phyloP scores from a whole-genome alignment of 2,888 invertebrate species.

The Chrysolina haemoptera region DNA sequence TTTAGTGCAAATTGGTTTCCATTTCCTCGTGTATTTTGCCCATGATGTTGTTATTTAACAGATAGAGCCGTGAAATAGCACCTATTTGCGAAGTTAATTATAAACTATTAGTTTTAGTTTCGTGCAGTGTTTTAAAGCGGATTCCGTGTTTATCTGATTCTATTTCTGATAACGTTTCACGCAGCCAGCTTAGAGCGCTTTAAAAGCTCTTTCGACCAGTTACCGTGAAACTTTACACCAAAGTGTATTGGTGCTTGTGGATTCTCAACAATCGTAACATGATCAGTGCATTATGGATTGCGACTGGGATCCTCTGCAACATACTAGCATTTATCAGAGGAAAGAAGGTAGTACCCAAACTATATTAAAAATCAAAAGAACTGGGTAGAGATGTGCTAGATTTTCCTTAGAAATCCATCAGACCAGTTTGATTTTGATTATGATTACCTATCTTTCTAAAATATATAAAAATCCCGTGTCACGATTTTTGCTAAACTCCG shows the following conservation, averaged over 20 bases:
- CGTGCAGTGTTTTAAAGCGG: conserved; percentile 52
- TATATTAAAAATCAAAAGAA: too few relatives aligned
- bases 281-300: conserved; percentile 15
- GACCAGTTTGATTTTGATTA: too few relatives aligned
- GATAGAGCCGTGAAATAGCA: conserved; percentile 10
- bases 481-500: too few relatives aligned
- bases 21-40: background rate
- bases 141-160: conserved; percentile 61
- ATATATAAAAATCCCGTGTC: too few relatives aligned
- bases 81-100: conserved; percentile 27
- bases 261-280: background rate
- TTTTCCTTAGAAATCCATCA: too few relatives aligned
- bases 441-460: too few relatives aligned
- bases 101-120: conserved; percentile 28
- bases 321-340: conserved; percentile 78
- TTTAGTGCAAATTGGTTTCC: background rate
- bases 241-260: background rate
- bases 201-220: conserved; percentile 27
- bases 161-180: conserved; percentile 59
- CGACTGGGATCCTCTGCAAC: conserved; percentile 66
- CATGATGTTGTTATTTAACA: conserved; percentile 13
- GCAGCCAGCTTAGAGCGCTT: conserved; percentile 18
- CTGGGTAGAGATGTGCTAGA: too few relatives aligned
- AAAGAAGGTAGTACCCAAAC: conserved; percentile 56
- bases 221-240: conserved; percentile 19